These are phyloP conservation scores for Machaerirhynchus nigripectus DNA, from an alignment of 2,113 vertebrate genomes.

Conservation along the genomic window DNA sequence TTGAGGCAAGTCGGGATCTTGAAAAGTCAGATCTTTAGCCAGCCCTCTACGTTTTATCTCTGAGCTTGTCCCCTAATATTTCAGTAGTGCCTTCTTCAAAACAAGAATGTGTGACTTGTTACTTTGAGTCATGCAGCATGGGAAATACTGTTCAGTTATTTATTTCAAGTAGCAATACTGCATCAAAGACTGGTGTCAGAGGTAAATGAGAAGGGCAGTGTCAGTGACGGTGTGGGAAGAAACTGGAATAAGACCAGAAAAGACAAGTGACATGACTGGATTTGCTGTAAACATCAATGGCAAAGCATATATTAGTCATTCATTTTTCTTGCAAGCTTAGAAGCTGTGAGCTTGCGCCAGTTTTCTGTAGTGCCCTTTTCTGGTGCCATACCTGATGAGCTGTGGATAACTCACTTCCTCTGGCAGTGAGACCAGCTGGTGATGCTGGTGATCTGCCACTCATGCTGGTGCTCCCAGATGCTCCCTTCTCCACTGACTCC, in stretches of 20 bases:
- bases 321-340: conserved; percentile 22
- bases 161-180: background rate
- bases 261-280: background rate
- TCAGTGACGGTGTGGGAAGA: background rate
- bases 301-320: conserved; percentile 8
- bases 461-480: background rate
- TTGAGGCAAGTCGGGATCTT: background rate
- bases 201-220: background rate
- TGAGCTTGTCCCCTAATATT: background rate
- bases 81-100: background rate
- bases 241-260: background rate
- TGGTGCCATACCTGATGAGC: conserved; percentile 30
- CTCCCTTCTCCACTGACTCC: background rate
- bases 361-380: background rate
- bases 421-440: conserved; percentile 14
- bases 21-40: background rate
- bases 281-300: conserved; percentile 5
- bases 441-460: conserved; percentile 15
- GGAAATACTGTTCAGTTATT: background rate
- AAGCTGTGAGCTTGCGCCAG: background rate
- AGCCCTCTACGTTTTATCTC: background rate
- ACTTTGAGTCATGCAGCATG: background rate
- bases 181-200: background rate
- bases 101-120: background rate
- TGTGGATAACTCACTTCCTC: conserved; percentile 59